These are phyloP conservation scores for Unio delphinus DNA, from an alignment of 2,888 invertebrate species.

Conservation along the genomic window DNA sequence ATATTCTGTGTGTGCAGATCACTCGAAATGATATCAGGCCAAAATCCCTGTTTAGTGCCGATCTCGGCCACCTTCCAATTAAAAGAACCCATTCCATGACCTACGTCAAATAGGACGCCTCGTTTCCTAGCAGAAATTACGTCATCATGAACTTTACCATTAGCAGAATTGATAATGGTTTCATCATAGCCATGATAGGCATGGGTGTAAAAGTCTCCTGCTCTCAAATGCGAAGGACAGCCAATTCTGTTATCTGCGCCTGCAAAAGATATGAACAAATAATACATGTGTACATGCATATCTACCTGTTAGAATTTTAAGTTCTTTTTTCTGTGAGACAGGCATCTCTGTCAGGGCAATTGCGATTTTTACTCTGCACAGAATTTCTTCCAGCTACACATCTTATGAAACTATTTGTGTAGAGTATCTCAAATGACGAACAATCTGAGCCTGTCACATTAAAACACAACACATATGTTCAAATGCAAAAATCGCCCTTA, in stretches of 20 bases:
- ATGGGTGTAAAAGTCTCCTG: constrained; percentile 64
- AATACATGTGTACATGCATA: no score
- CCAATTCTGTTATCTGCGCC: constrained; percentile 15
- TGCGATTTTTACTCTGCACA: no score
- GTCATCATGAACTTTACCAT: constrained; percentile 29
- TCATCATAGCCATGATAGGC: constrained; percentile 46
- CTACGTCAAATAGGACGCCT: constrained; percentile 62
- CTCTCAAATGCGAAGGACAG: constrained; percentile 52
- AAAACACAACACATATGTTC: no score
- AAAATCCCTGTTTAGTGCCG: constrained; percentile 46
- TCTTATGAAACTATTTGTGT: no score
- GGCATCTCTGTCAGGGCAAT: no score
- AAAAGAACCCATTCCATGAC: constrained; percentile 63
- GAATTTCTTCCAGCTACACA: no score
- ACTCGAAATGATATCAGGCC: constrained; percentile 59
- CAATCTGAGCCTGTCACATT: no score
- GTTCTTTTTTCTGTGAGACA: no score
- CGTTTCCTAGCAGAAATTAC: constrained; percentile 54
- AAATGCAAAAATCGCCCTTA: no score
- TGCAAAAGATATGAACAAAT: neutral
- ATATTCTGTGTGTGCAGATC: constrained; percentile 56
- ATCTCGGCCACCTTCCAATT: constrained; percentile 59
- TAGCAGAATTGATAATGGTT: constrained; percentile 43
- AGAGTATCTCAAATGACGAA: no score
- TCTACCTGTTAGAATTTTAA: no score